Conservation (phyloP, 2,797 vertebrate species). For the Pelodytes ibericus region DNA sequence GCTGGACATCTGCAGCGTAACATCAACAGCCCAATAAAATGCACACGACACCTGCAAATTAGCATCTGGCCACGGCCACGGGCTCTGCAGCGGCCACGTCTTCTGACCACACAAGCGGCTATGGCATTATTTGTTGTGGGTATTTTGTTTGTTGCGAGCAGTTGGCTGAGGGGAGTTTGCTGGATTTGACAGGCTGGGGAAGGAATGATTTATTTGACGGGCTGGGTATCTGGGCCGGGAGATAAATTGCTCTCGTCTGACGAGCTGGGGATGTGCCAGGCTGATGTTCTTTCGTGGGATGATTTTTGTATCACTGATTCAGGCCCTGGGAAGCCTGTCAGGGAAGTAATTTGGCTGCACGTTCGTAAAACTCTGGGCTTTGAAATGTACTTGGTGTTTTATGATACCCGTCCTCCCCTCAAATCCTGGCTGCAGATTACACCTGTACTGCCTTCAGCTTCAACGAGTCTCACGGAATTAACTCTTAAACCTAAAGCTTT, state of each 20-base stretch:
- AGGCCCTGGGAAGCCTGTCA: not conserved
- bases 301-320: not conserved
- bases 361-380: conserved; percentile 18
- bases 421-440: conserved; percentile 1
- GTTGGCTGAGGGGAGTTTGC: conserved; percentile 15
- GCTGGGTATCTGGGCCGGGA: conserved; percentile 23
- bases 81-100: not conserved
- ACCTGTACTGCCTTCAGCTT: conserved; percentile 11
- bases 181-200: conserved; percentile 35
- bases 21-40: no score
- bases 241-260: conserved; percentile 25
- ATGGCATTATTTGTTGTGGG: no score
- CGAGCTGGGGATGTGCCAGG: conserved; percentile 6
- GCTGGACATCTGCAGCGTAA: no score
- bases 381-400: conserved; percentile 12
- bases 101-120: not conserved
- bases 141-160: not conserved
- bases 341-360: not conserved
- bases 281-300: not conserved
- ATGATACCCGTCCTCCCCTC: not conserved
- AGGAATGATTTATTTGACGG: conserved; percentile 42
- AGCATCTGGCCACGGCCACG: no score
- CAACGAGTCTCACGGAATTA: not conserved
- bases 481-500: no score
- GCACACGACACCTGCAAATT: no score